Evolutionary conservation across 2,797 vertebrate species (phyloP).

Genomic region (Eospalax fontanierii): DNA sequence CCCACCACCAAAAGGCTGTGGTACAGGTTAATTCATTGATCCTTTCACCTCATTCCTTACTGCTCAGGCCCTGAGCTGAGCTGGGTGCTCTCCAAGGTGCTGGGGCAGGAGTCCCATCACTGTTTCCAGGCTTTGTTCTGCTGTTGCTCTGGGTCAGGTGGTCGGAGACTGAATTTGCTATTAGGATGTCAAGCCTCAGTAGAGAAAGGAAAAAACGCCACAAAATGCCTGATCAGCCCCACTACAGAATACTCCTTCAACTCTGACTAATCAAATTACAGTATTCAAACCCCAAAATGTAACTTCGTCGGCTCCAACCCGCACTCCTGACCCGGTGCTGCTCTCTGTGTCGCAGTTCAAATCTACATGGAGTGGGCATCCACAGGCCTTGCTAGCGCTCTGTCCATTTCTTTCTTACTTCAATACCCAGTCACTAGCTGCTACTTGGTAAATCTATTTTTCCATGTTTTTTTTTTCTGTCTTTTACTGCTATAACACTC

Average conservation of each 20-base stretch:
- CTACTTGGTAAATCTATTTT: background rate
- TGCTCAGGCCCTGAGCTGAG: accelerated
- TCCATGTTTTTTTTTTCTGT: background rate
- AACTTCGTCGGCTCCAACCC: background rate
- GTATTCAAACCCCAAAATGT: background rate
- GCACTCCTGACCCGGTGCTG: background rate
- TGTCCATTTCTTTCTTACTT: constrained; percentile 23
- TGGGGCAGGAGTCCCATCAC: background rate
- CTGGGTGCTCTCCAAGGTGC: constrained; percentile 50
- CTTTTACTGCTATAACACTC: background rate
- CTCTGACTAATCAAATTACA: background rate
- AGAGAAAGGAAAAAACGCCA: background rate
- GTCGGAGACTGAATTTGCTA: background rate
- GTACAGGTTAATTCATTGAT: background rate
- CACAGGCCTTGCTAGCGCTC: constrained; percentile 7
- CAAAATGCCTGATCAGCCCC: background rate
- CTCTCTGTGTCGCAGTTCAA: background rate
- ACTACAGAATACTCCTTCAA: constrained; percentile 19
- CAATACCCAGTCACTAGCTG: background rate
- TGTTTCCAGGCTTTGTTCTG: background rate
- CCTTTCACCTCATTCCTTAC: background rate
- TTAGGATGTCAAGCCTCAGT: background rate
- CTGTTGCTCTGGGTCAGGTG: background rate
- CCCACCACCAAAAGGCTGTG: background rate
- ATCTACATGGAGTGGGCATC: background rate